These are phyloP conservation scores for Lethocerus indicus DNA, from an alignment of 1,140 invertebrate genomes.

Conservation along the genomic window DNA sequence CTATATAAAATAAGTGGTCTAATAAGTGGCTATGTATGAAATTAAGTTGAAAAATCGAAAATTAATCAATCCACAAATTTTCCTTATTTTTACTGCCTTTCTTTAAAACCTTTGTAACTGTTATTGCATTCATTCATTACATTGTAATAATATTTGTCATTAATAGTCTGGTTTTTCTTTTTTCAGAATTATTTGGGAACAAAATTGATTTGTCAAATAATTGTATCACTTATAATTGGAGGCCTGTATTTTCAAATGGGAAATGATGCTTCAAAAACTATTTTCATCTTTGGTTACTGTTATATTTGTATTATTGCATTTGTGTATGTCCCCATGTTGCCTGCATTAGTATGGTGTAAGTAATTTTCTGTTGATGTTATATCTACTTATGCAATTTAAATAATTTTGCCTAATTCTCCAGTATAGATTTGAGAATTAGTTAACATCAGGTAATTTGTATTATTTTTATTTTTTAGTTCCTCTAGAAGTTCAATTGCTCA, in stretches of 20 bases:
- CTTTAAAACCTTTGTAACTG: too few species aligned
- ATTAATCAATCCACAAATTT: too few species aligned
- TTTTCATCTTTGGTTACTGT: constrained; percentile 70
- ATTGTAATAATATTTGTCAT: background rate
- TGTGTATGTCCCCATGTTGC: constrained; percentile 63
- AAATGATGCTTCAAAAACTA: constrained; percentile 55
- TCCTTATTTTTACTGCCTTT: too few species aligned
- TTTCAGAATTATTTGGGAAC: constrained; percentile 51
- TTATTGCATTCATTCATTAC: background rate
- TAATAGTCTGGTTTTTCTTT: constrained; percentile 16
- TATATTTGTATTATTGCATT: constrained; percentile 58
- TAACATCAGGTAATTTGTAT: background rate
- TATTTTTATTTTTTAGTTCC: constrained; percentile 38
- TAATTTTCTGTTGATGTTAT: constrained; percentile 14
- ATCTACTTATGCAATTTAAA: background rate
- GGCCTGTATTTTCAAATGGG: constrained; percentile 50
- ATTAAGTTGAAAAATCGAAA: too few species aligned
- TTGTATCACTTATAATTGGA: constrained; percentile 51
- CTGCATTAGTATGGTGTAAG: constrained; percentile 59
- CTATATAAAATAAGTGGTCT: too few species aligned
- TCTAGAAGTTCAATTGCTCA: constrained; percentile 44
- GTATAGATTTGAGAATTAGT: background rate
- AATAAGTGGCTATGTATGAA: too few species aligned
- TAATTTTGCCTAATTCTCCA: too few species aligned
- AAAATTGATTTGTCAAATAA: constrained; percentile 44